These are phyloP conservation scores for Chlamydotis undulata DNA, from an alignment of 2,113 vertebrate species.

Conservation along the genomic window DNA sequence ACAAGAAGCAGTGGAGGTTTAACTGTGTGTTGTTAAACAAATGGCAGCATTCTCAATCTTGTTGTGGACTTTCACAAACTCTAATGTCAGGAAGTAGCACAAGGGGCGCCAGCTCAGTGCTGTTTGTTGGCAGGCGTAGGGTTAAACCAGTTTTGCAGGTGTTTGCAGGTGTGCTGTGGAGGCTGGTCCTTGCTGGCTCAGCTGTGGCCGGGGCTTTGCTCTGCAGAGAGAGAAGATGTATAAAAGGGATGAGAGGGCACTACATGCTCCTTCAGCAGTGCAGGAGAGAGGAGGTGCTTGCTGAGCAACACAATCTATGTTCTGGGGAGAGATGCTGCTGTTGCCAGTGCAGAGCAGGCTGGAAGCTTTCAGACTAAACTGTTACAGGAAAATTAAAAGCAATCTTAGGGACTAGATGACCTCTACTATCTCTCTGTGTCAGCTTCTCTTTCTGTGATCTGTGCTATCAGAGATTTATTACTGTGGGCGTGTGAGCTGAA, in stretches of 20 bases:
- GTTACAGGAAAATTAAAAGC: neutral
- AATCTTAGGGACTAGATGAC: neutral
- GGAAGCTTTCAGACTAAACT: neutral
- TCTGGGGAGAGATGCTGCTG: neutral
- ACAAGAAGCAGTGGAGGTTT: neutral
- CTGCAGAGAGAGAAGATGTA: too few species aligned
- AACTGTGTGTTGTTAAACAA: neutral
- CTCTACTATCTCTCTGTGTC: neutral
- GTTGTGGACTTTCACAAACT: neutral
- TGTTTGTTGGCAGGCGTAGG: neutral
- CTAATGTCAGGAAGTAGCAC: neutral
- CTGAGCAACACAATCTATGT: rapidly evolving
- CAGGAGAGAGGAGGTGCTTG: neutral
- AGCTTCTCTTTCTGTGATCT: neutral
- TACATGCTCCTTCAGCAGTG: rapidly evolving
- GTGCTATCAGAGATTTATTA: neutral
- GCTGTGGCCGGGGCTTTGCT: neutral
- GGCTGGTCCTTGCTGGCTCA: neutral
- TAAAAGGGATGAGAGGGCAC: neutral
- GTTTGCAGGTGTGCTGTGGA: neutral
- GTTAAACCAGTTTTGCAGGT: neutral
- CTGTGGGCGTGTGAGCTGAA: rapidly evolving
- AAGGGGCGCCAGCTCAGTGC: neutral
- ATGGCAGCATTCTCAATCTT: neutral
- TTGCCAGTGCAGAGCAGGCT: neutral